Percentiles rank a stretch among this genome's conserved stretches.
Evolutionary conservation across 2,888 invertebrate genomes (phyloP).

Genomic region (Agrochola lota): DNA sequence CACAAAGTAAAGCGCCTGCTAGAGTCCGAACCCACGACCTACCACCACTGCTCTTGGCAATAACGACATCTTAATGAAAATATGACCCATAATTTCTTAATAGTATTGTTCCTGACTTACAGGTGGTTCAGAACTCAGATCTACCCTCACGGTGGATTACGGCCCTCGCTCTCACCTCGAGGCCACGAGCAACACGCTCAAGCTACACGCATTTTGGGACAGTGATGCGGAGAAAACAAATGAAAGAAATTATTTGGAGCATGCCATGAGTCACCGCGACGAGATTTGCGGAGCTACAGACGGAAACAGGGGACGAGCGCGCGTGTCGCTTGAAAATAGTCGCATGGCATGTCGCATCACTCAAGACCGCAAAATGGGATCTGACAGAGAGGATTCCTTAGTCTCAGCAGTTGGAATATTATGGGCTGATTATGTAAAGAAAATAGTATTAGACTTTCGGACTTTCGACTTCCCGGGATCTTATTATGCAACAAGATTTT

Average conservation of each 20-base stretch:
- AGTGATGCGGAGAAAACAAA: neutral
- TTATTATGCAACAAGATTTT: neutral
- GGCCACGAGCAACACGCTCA: neutral
- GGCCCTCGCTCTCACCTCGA: neutral
- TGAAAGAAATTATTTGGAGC: too few species aligned
- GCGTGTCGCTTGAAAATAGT: neutral
- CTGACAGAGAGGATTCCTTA: neutral
- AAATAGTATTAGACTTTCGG: neutral
- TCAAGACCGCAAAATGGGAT: neutral
- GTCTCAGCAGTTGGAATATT: neutral
- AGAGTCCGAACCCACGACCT: too few species aligned
- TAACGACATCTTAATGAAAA: too few species aligned
- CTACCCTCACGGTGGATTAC: neutral
- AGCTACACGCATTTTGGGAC: neutral
- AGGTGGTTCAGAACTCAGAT: too few species aligned
- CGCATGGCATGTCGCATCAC: neutral
- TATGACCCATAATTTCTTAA: too few species aligned
- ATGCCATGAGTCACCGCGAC: too few species aligned
- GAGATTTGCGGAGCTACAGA: too few species aligned
- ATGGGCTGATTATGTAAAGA: neutral
- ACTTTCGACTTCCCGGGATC: neutral
- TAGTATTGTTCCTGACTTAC: too few species aligned
- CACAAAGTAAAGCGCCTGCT: too few species aligned
- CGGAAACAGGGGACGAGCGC: neutral
- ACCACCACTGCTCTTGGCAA: too few species aligned